These are phyloP conservation scores for Papilio protenor DNA, from an alignment of 2,888 invertebrate species.

Conservation along the genomic window DNA sequence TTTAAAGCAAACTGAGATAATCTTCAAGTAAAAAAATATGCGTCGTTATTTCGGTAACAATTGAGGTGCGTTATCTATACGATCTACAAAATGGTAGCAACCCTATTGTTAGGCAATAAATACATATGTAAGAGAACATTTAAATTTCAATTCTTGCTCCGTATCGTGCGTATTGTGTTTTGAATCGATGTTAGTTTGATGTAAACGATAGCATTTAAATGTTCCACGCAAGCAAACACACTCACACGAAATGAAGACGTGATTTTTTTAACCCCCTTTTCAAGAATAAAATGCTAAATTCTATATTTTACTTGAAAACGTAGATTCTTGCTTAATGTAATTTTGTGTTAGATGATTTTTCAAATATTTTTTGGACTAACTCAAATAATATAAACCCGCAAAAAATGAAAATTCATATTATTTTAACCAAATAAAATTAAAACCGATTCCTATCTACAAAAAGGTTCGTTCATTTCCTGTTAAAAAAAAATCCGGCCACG, in stretches of 20 bases:
- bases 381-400: too few species aligned
- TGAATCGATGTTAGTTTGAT: constrained; percentile 38
- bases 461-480: not conserved
- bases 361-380: too few species aligned
- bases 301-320: not conserved
- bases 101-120: constrained; percentile 34
- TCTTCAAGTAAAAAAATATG: not conserved
- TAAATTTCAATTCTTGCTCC: constrained; percentile 38
- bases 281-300: not conserved
- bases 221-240: constrained; percentile 2
- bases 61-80: not conserved
- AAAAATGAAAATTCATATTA: not conserved
- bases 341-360: not conserved
- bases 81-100: constrained; percentile 13
- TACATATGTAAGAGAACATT: constrained; percentile 37
- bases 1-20: not conserved
- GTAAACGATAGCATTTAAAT: constrained; percentile 35
- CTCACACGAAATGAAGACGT: not conserved
- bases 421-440: constrained; percentile 2
- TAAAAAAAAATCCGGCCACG: constrained; percentile 1
- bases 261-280: not conserved
- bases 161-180: constrained; percentile 33
- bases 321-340: not conserved
- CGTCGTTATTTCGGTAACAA: not conserved
- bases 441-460: not conserved